phyloP scores from a whole-genome alignment of 2,888 invertebrate genomes.

The Drosophila anomelani region DNA sequence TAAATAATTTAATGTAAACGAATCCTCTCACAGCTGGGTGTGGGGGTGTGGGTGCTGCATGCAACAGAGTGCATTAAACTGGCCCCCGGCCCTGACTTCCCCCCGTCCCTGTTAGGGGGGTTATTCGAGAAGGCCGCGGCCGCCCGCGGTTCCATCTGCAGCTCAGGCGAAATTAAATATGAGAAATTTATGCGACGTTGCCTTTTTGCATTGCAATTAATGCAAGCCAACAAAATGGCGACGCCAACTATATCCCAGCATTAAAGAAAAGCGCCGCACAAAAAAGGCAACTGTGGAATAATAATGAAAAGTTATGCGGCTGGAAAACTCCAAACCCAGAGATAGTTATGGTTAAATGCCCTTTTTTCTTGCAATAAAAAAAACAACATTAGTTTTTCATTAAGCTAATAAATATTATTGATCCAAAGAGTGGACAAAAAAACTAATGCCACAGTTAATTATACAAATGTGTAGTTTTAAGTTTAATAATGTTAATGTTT shows the following conservation, averaged over 20 bases:
- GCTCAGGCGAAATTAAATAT: constrained; percentile 69
- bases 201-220: constrained; percentile 69
- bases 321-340: not conserved
- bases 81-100: constrained; percentile 11
- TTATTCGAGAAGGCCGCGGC: not conserved
- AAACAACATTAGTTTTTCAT: not conserved
- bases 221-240: constrained; percentile 61
- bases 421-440: not conserved
- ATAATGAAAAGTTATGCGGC: constrained; percentile 31
- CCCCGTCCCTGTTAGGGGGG: not conserved
- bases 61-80: constrained; percentile 48
- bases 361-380: not conserved
- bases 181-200: constrained; percentile 75
- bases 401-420: constrained; percentile 13
- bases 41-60: constrained; percentile 13
- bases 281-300: constrained; percentile 17
- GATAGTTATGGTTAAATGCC: constrained; percentile 12
- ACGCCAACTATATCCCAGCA: constrained; percentile 33
- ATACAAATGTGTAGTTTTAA: not conserved
- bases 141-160: constrained; percentile 32
- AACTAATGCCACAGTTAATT: not conserved
- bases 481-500: not conserved
- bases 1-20: constrained; percentile 77
- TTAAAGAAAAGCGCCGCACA: constrained; percentile 9
- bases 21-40: constrained; percentile 45